Evolutionary conservation across 2,888 invertebrate genomes (phyloP).

Genomic region (Hypomecis atomaria): DNA sequence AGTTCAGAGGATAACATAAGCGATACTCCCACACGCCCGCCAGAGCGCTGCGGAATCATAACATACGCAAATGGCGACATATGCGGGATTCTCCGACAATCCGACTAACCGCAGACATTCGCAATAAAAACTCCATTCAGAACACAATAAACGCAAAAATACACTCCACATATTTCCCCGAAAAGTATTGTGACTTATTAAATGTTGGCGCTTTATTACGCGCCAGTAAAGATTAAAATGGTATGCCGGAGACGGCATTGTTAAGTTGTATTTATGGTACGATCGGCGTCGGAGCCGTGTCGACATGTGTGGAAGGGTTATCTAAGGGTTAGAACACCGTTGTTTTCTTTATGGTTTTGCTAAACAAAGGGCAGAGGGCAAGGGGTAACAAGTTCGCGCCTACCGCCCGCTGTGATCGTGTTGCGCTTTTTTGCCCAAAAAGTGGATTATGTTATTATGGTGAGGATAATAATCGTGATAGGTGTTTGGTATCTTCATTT

Average conservation of each 20-base stretch:
- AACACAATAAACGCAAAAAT: constrained; percentile 57
- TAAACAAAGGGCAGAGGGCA: constrained; percentile 67
- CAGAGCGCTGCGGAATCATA: constrained; percentile 43
- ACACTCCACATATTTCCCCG: constrained; percentile 44
- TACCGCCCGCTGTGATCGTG: constrained; percentile 65
- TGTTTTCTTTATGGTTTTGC: constrained; percentile 74
- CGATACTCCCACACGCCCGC: constrained; percentile 20
- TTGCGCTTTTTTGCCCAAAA: constrained; percentile 61
- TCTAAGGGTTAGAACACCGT: constrained; percentile 69
- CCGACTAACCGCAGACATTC: constrained; percentile 68
- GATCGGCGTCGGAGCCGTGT: constrained; percentile 42
- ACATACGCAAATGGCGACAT: constrained; percentile 62
- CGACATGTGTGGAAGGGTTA: constrained; percentile 76
- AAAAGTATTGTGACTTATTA: constrained; percentile 36
- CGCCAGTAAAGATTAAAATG: constrained; percentile 36
- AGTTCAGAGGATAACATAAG: constrained; percentile 23
- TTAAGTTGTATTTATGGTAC: constrained; percentile 47
- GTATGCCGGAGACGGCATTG: constrained; percentile 24
- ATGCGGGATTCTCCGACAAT: constrained; percentile 65
- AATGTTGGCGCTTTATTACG: constrained; percentile 36
- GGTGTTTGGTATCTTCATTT: constrained; percentile 61
- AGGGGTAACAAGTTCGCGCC: constrained; percentile 76
- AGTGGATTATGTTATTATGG: constrained; percentile 51
- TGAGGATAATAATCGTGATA: constrained; percentile 44
- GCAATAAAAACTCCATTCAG: constrained; percentile 68